A percentile compares a stretch with the other conserved stretches of the same genome.
Conservation (phyloP, 2,888 invertebrate genomes). For the Tipula confusa region DNA sequence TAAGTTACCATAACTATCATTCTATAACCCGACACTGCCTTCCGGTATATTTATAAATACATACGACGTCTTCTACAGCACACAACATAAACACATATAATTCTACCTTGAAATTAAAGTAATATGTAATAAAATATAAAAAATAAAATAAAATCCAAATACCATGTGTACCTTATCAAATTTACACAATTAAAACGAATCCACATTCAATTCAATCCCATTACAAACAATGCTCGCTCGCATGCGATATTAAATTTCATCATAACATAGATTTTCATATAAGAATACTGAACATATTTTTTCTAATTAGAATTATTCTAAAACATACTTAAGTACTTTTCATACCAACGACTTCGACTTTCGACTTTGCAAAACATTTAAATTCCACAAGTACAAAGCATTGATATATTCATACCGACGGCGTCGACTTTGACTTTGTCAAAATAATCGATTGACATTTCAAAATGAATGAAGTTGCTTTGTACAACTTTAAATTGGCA, state of each 20-base stretch:
- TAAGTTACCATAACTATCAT: background rate
- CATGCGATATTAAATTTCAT: conserved; percentile 12
- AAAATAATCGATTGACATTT: too few species aligned
- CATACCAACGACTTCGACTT: too few species aligned
- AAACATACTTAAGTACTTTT: background rate
- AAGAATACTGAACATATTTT: background rate
- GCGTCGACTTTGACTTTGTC: too few species aligned
- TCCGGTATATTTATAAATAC: background rate
- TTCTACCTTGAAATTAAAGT: conserved; percentile 7
- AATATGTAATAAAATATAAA: background rate
- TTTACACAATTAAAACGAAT: background rate
- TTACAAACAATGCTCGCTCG: background rate
- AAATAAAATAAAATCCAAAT: background rate
- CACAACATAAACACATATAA: background rate
- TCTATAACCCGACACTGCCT: background rate
- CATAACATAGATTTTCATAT: background rate
- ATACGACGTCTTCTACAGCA: background rate
- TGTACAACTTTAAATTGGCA: too few species aligned
- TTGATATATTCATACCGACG: too few species aligned
- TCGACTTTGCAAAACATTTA: too few species aligned
- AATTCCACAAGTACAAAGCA: too few species aligned
- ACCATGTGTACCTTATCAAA: conserved; percentile 20
- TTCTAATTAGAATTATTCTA: conserved; percentile 6
- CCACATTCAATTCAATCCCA: conserved; percentile 3
- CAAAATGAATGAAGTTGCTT: too few species aligned